Percentiles rank a stretch among this genome's conserved stretches.
Conservation (phyloP, 2,888 invertebrate species). For the Parnassius glacialis region DNA sequence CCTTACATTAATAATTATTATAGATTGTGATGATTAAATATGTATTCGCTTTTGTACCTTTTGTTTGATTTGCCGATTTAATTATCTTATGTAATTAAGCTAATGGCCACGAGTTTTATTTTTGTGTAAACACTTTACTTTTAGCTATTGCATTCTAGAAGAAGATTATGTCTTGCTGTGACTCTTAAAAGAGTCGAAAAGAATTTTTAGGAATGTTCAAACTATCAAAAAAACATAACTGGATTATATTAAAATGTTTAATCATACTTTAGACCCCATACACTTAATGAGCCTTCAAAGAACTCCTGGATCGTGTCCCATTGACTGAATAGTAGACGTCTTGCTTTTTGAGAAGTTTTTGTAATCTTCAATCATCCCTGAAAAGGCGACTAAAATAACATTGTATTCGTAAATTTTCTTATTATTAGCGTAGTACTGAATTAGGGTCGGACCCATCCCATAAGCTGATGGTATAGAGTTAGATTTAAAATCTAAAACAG, state of each 20-base stretch:
- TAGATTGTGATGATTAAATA: too few relatives aligned
- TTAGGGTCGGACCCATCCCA: conserved; percentile 46
- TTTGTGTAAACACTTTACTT: too few relatives aligned
- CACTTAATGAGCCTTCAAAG: conserved; percentile 25
- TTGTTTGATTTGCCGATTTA: too few relatives aligned
- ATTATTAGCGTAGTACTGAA: conserved; percentile 53
- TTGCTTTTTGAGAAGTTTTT: conserved; percentile 40
- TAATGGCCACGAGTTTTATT: not conserved
- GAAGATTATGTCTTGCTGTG: too few relatives aligned
- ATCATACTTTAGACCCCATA: not conserved
- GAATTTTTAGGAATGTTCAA: too few relatives aligned
- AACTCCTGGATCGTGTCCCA: conserved; percentile 35
- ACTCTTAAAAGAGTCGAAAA: too few relatives aligned
- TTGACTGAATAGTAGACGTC: conserved; percentile 39
- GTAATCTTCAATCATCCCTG: conserved; percentile 37
- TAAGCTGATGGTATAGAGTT: conserved; percentile 47
- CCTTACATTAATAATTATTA: too few relatives aligned
- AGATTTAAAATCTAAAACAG: conserved; percentile 36
- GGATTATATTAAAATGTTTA: not conserved
- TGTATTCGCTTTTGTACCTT: too few relatives aligned
- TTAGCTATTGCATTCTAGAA: too few relatives aligned
- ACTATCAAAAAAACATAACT: too few relatives aligned
- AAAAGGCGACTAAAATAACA: conserved; percentile 27
- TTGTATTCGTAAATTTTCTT: conserved; percentile 62
- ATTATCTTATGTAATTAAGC: too few relatives aligned